phyloP scores from a whole-genome alignment of 2,113 vertebrate genomes.

The Ciconia stormi region DNA sequence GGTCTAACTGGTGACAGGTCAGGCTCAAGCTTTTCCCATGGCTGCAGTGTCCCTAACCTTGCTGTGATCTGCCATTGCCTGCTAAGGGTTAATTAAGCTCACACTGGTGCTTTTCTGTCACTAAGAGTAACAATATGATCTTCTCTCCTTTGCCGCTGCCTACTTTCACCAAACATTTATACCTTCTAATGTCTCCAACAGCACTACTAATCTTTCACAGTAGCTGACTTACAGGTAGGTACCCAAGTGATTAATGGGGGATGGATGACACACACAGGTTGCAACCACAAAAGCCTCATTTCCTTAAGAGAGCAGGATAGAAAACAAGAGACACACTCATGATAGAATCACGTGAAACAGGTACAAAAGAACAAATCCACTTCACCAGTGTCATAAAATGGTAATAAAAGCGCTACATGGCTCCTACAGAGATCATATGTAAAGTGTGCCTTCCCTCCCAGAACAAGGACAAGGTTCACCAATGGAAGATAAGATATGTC shows the following conservation, averaged over 20 bases:
- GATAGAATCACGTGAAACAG: background rate
- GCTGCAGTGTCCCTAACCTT: background rate
- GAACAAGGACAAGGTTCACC: background rate
- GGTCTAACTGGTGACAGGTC: background rate
- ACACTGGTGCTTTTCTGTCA: background rate
- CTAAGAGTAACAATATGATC: background rate
- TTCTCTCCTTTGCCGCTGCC: background rate
- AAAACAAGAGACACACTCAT: background rate
- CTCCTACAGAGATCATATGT: background rate
- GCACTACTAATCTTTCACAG: background rate
- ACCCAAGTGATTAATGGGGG: background rate
- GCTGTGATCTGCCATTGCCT: background rate
- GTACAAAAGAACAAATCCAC: background rate
- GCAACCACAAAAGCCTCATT: background rate
- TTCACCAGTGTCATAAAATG: background rate
- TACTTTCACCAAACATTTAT: background rate
- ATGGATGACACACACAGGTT: background rate
- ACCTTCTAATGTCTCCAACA: background rate
- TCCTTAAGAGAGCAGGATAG: background rate
- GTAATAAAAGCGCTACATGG: background rate
- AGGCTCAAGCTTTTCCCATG: background rate
- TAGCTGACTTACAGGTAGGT: background rate
- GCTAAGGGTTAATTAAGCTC: background rate
- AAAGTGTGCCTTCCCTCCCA: background rate
- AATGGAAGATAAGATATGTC: background rate